These are phyloP conservation scores for Eupeodes luniger DNA, from an alignment of 2,888 invertebrate species.

Conservation along the genomic window DNA sequence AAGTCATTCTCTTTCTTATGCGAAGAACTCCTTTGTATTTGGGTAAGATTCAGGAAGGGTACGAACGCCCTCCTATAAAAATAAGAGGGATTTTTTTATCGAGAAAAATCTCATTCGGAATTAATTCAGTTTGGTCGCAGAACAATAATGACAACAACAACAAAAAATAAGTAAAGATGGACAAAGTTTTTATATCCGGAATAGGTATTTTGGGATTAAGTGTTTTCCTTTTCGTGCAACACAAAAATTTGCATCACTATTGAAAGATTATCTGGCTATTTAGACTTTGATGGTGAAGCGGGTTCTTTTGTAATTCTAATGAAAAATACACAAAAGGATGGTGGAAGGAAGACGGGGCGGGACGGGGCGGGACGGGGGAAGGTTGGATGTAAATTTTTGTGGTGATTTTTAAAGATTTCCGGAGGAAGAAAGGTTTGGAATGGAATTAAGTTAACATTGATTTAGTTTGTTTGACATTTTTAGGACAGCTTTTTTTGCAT, in stretches of 20 bases:
- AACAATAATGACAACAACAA: slow-evolving; percentile 3
- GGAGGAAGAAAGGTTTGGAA: not conserved
- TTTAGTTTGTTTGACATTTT: not conserved
- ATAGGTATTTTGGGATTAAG: slow-evolving; percentile 7
- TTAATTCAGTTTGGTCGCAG: slow-evolving; percentile 44
- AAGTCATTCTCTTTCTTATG: slow-evolving; percentile 4
- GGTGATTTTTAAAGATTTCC: not conserved
- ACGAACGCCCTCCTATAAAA: not conserved
- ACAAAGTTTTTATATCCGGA: slow-evolving; percentile 19
- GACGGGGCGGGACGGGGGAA: not conserved
- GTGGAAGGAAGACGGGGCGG: no score
- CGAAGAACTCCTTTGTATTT: slow-evolving; percentile 38
- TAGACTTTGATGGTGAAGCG: slow-evolving; percentile 7
- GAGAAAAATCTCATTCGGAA: slow-evolving; percentile 27
- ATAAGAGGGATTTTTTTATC: slow-evolving; percentile 17
- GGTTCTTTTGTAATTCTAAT: slow-evolving; percentile 10
- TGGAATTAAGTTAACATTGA: not conserved
- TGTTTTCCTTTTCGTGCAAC: slow-evolving; percentile 20
- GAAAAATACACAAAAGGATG: not conserved
- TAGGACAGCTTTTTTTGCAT: not conserved
- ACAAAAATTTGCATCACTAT: slow-evolving; percentile 37
- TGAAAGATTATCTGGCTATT: slow-evolving; percentile 25
- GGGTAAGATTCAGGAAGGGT: slow-evolving; percentile 32
- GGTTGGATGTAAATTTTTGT: not conserved
- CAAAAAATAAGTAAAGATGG: not conserved